phyloP scores from a whole-genome alignment of 2,888 invertebrate genomes.

The Hypomecis punctinalis region DNA sequence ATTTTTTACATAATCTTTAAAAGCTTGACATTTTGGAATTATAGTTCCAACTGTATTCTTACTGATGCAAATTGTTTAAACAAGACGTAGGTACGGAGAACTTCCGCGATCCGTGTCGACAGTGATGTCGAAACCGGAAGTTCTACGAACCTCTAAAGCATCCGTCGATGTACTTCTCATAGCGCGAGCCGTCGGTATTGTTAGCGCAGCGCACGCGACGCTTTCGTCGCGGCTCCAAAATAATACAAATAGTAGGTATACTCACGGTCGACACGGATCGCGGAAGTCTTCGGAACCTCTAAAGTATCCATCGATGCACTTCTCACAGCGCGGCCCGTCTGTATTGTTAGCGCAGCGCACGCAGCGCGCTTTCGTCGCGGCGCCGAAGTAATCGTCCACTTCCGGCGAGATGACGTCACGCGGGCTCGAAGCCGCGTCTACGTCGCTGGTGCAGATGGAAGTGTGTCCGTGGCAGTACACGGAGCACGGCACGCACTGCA shows the following conservation, averaged over 20 bases:
- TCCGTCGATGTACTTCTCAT: slow-evolving; percentile 92
- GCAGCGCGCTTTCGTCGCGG: slow-evolving; percentile 90
- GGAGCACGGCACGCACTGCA: slow-evolving; percentile 93
- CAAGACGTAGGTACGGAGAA: no score
- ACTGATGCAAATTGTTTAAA: neutral
- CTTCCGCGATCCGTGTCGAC: no score
- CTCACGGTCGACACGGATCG: slow-evolving; percentile 90
- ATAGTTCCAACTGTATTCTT: no score
- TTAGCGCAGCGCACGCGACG: slow-evolving; percentile 95
- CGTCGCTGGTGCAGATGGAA: slow-evolving; percentile 89
- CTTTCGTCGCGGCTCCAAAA: slow-evolving; percentile 86
- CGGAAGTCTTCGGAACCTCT: slow-evolving; percentile 91
- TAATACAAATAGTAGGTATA: no score
- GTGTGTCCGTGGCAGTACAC: slow-evolving; percentile 97
- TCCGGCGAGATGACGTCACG: slow-evolving; percentile 83
- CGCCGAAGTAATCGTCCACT: slow-evolving; percentile 86
- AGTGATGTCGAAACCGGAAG: no score
- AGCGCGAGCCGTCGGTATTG: slow-evolving; percentile 91
- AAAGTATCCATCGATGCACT: slow-evolving; percentile 91
- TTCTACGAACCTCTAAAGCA: slow-evolving; percentile 92
- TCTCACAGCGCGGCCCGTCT: slow-evolving; percentile 92
- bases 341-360: slow-evolving; percentile 93
- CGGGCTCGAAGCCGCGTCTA: slow-evolving; percentile 70
- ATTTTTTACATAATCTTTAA: no score
- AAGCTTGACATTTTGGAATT: no score